Base-by-base conservation (phyloP, 2,888 invertebrate species). In the Sepioteuthis lessoniana region DNA sequence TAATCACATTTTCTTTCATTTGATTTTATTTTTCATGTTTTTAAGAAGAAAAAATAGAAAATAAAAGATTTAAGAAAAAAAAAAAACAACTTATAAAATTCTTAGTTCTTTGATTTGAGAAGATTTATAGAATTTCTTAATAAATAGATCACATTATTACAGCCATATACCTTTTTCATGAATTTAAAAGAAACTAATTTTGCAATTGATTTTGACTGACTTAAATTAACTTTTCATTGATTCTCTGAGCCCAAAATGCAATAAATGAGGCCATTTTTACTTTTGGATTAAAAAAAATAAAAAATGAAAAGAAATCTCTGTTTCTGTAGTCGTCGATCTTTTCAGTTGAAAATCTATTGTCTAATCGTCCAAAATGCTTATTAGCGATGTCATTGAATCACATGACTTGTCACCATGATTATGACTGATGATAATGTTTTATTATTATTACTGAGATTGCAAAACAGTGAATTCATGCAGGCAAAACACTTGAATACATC, bases 341-440 rank as follows among this genome's bases (percentile, higher is more conserved):
- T 76, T 76, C 76, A 76, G 76, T n/a, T 35, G 76, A 76, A n/a
- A 76, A 76, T 76, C 76, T 76, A 76, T 76, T 76, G n/a, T 76
- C n/a, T 76, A 76, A 76, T 76, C 76, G n/a, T 76, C n/a, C 76
- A 76, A 10, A 76, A 76, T n/a, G 76, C 76, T 76, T n/a, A 76
- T 76, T 76, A 76, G 76, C 76, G n/a, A 76, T 76, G 76, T 76
- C 76, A 76, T n/a, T 76, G 76, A 76, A 76, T 76, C 76, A 76
- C 76, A 76, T 76, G 76, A 76, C 76, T n/a, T 76, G 76, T 76
- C 76, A 76, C 76, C n/a, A n/a, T 76, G 76, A 76, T 76, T 76
- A 76, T 76, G 76, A 76, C 76, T n/a, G 76, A 76, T 76, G 76
- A 76, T 76, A 35, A 76, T 76, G 76, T 19, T 76, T 76, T 76